Evolutionary conservation across 2,888 invertebrate genomes (phyloP).

Genomic region (Acleris sparsana): DNA sequence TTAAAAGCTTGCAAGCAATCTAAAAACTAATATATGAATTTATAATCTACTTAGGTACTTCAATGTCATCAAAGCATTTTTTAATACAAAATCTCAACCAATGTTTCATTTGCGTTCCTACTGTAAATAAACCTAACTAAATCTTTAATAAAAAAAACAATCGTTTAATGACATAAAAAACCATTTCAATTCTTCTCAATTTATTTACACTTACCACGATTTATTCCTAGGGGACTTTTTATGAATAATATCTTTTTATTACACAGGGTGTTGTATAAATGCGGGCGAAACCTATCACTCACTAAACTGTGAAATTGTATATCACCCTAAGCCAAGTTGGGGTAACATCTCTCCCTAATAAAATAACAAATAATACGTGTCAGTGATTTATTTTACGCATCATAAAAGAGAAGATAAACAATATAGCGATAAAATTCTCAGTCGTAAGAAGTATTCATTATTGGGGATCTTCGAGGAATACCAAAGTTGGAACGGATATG

Average conservation of each 20-base stretch:
- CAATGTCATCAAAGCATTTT: too few relatives aligned
- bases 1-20: too few relatives aligned
- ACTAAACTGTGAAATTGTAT: slow-evolving; percentile 29
- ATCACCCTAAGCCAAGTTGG: slow-evolving; percentile 18
- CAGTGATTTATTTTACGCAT: slow-evolving; percentile 36
- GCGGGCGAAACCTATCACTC: slow-evolving; percentile 24
- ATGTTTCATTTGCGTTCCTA: too few relatives aligned
- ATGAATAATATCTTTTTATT: slow-evolving; percentile 21
- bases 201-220: slow-evolving; percentile 11
- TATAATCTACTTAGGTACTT: too few relatives aligned
- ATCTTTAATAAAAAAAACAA: too few relatives aligned
- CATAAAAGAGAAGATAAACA: slow-evolving; percentile 34
- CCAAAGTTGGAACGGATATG: slow-evolving; percentile 9
- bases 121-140: too few relatives aligned
- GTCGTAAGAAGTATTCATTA: slow-evolving; percentile 33
- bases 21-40: too few relatives aligned
- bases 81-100: too few relatives aligned
- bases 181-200: slow-evolving; percentile 3
- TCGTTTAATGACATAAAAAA: not conserved
- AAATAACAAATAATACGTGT: slow-evolving; percentile 36
- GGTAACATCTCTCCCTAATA: slow-evolving; percentile 24
- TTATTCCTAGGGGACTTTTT: slow-evolving; percentile 23
- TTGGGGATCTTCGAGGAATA: slow-evolving; percentile 12
- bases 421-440: slow-evolving; percentile 29
- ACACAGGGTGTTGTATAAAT: slow-evolving; percentile 26